Evolutionary conservation across 2,797 vertebrate genomes (phyloP).

Genomic region (Holocentrus rufus): DNA sequence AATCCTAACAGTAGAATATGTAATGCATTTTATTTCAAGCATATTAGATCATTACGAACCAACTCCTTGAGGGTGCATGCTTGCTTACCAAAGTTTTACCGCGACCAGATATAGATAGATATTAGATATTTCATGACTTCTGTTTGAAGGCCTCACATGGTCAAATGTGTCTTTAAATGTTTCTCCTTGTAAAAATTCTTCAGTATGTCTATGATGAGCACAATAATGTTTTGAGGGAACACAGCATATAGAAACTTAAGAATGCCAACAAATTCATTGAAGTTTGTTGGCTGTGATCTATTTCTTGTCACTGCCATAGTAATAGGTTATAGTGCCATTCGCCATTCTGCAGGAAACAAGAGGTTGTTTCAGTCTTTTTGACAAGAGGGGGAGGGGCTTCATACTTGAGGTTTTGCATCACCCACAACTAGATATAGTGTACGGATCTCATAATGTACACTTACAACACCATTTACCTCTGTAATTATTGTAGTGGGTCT

Average conservation of each 20-base stretch:
- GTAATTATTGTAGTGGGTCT: constrained; percentile 63
- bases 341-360: background rate
- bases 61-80: background rate
- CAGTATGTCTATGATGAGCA: too few species aligned
- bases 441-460: constrained; percentile 59
- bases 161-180: too few species aligned
- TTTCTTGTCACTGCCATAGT: background rate
- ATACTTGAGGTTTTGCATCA: constrained; percentile 55
- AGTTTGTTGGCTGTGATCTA: background rate
- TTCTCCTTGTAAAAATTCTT: too few species aligned
- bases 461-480: constrained; percentile 53
- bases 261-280: background rate
- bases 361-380: constrained; percentile 21
- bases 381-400: constrained; percentile 14
- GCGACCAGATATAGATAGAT: too few species aligned
- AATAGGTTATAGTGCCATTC: background rate
- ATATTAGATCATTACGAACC: background rate
- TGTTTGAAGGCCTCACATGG: too few species aligned
- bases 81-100: too few species aligned
- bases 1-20: too few species aligned
- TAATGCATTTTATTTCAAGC: background rate
- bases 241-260: too few species aligned
- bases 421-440: constrained; percentile 33
- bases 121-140: too few species aligned
- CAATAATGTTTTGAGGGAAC: too few species aligned